phyloP scores from a whole-genome alignment of 2,888 invertebrate species.

The Noctuana brunneofusca region DNA sequence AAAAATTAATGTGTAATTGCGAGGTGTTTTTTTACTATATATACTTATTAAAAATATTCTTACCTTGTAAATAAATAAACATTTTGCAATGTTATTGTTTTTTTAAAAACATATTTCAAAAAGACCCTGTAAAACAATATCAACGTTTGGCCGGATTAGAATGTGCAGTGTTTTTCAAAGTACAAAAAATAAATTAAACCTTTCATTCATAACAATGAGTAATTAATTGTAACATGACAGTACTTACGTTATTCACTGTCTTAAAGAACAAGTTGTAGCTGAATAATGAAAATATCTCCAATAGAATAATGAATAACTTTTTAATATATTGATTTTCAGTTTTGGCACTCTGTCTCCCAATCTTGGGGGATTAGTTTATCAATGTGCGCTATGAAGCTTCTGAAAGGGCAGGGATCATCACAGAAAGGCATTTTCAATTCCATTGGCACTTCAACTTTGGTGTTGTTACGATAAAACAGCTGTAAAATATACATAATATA shows the following conservation, averaged over 20 bases:
- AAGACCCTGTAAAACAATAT: constrained; percentile 23
- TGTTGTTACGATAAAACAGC: constrained; percentile 86
- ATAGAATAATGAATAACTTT: not conserved
- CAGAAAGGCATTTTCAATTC: constrained; percentile 85
- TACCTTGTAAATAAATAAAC: not conserved
- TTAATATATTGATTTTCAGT: constrained; percentile 37
- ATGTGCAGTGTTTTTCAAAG: not conserved
- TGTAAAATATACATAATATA: constrained; percentile 50
- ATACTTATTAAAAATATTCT: constrained; percentile 1
- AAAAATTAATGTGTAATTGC: not conserved
- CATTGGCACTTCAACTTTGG: constrained; percentile 81
- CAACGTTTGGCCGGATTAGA: not conserved
- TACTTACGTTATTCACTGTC: not conserved
- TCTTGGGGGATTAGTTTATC: constrained; percentile 83
- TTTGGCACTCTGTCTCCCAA: constrained; percentile 87
- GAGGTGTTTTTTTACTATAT: not conserved
- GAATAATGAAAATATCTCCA: not conserved
- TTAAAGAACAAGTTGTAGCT: not conserved
- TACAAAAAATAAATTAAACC: not conserved
- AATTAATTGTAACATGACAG: too few species aligned
- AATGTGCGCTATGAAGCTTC: constrained; percentile 78
- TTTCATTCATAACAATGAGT: too few species aligned
- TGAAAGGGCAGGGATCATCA: constrained; percentile 84
- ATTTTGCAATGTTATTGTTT: not conserved
- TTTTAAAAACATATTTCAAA: constrained; percentile 5